Evolutionary conservation across 2,888 invertebrate genomes (phyloP).

Genomic region (Tortricodes alternella): DNA sequence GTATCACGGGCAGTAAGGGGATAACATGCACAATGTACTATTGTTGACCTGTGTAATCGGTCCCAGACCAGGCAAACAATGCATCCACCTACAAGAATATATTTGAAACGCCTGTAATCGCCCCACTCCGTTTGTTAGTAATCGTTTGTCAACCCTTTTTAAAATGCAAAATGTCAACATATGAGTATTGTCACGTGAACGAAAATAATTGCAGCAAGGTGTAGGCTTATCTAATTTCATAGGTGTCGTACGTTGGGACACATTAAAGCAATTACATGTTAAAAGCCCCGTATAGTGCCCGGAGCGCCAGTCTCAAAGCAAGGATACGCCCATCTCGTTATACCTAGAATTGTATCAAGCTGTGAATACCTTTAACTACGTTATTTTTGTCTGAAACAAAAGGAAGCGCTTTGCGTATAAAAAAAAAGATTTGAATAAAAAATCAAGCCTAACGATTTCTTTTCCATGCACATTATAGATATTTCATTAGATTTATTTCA

Average conservation of each 20-base stretch:
- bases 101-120: not conserved
- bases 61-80: not conserved
- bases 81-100: not conserved
- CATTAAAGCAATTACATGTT: constrained; percentile 77
- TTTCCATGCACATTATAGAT: too few relatives aligned
- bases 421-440: too few relatives aligned
- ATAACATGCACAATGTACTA: too few relatives aligned
- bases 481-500: too few relatives aligned
- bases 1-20: too few relatives aligned
- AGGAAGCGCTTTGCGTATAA: too few relatives aligned
- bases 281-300: constrained; percentile 70
- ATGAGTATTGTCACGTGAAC: constrained; percentile 18
- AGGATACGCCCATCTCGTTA: constrained; percentile 41
- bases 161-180: not conserved
- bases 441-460: too few relatives aligned
- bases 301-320: constrained; percentile 60
- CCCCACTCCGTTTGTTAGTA: not conserved
- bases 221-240: constrained; percentile 60
- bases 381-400: too few relatives aligned
- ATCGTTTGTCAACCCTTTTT: not conserved
- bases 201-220: constrained; percentile 41
- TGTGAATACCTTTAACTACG: constrained; percentile 37
- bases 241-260: constrained; percentile 66
- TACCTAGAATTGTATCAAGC: constrained; percentile 35
- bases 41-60: too few relatives aligned